These are phyloP conservation scores for Rhegmatorhina hoffmannsi DNA, from an alignment of 2,113 vertebrate genomes.

Conservation along the genomic window DNA sequence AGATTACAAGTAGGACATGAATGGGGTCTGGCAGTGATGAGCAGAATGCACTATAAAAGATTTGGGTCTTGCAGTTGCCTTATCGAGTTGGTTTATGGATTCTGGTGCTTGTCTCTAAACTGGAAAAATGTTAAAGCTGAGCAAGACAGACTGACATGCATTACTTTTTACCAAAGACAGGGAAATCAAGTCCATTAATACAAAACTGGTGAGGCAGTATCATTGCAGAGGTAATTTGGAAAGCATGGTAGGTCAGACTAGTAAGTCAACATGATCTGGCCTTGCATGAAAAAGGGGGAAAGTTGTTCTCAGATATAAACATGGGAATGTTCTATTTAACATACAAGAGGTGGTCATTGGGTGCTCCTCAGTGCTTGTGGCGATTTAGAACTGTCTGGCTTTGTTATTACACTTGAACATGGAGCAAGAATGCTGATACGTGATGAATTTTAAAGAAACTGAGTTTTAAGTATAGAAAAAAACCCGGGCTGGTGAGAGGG, in stretches of 20 bases:
- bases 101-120: neutral
- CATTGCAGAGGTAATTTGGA: neutral
- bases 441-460: neutral
- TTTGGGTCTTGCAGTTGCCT: neutral
- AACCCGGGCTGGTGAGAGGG: neutral
- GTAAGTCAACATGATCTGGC: neutral
- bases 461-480: neutral
- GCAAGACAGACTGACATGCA: neutral
- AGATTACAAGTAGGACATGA: neutral
- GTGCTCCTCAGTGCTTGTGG: neutral
- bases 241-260: neutral
- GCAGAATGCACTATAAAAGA: neutral
- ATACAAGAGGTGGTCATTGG: accelerated
- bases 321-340: neutral
- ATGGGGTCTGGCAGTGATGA: neutral
- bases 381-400: neutral
- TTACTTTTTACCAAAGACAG: neutral
- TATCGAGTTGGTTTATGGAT: neutral
- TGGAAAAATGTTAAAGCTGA: neutral
- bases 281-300: neutral
- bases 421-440: neutral
- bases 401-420: neutral
- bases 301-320: neutral
- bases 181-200: neutral
- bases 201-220: neutral